Base-by-base conservation (phyloP, 2,113 vertebrate species). In the Macroglossus sobrinus region DNA sequence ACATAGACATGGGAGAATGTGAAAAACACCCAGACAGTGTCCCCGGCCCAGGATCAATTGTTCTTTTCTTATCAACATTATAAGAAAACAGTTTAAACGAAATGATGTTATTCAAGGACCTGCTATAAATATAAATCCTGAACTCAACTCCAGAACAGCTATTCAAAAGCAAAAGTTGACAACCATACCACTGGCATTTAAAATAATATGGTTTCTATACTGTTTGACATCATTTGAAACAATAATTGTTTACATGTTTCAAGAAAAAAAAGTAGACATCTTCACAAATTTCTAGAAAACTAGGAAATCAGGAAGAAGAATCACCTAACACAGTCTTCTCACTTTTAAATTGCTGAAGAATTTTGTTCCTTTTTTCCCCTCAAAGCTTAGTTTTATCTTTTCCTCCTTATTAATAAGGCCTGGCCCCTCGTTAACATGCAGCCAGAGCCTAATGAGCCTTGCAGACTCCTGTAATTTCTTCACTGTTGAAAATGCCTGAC, bases 401-500 rank as follows among this genome's bases (percentile, higher is more conserved):
- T 97, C 80, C 72, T 98, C 78, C 96, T 97, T 98, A 98, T 98
- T 98, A 98, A 98, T 98, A 98, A 98, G 98, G 98, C 98, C 98
- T 98, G 98, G 97, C 97, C 98, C 93, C 98, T 98, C 97, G 97
- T 98, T 98, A 98, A 97, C 98, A 98, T 98, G 97, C 98, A 99
- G 98, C 97, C 98, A 97, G 97, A 97, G 96, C 97, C 97, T 99
- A 99, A 99, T 99, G 98, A 99, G 98, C 97, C 98, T 96, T 98
- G 98, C 98, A 98, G 98, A 95, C 98, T 99, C 97, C 98, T 98
- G 98, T 98, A 98, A 98, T 98, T 99, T 99, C 98, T 98, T 98
- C 98, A 98, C 98, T 98, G 98, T 98, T 98, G 97, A 98, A 98
- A 98, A 98, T 98, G 98, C 97, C 97, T 98, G 98, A 98, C 98